phyloP scores from a whole-genome alignment of 2,888 invertebrate genomes.

The Nebria salina region DNA sequence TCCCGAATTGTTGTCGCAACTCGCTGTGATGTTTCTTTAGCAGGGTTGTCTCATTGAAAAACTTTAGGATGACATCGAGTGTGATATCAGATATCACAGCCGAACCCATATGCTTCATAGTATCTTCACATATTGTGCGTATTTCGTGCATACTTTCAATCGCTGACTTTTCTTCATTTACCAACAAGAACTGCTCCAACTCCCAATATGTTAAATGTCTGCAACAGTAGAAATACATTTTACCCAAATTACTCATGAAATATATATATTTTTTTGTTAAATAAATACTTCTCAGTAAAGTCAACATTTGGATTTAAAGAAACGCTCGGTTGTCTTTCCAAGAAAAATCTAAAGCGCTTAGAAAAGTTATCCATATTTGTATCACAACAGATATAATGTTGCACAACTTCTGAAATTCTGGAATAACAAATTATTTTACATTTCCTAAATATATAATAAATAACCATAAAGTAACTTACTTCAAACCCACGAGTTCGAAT shows the following conservation, averaged over 20 bases:
- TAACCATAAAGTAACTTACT: too few relatives aligned
- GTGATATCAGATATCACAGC: slow-evolving; percentile 72
- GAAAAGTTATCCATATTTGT: too few relatives aligned
- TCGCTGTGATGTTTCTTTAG: slow-evolving; percentile 68
- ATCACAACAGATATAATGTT: too few relatives aligned
- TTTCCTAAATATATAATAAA: too few relatives aligned
- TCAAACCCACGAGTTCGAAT: not conserved
- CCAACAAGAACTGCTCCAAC: slow-evolving; percentile 34
- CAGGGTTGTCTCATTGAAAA: slow-evolving; percentile 70
- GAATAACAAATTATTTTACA: too few relatives aligned
- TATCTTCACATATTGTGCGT: slow-evolving; percentile 24
- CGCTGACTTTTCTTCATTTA: slow-evolving; percentile 25
- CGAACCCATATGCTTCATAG: slow-evolving; percentile 65
- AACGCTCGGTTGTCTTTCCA: too few relatives aligned
- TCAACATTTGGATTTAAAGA: too few relatives aligned
- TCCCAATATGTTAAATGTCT: slow-evolving; percentile 31
- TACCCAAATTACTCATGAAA: not conserved
- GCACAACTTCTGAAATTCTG: too few relatives aligned
- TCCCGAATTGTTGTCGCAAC: slow-evolving; percentile 71
- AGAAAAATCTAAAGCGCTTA: too few relatives aligned
- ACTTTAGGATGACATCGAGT: slow-evolving; percentile 69
- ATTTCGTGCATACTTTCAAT: slow-evolving; percentile 21
- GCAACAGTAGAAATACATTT: not conserved
- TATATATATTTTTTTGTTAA: not conserved
- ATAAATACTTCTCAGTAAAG: too few relatives aligned